These are phyloP conservation scores for Alca torda DNA, from an alignment of 2,797 vertebrate species.

Conservation along the genomic window DNA sequence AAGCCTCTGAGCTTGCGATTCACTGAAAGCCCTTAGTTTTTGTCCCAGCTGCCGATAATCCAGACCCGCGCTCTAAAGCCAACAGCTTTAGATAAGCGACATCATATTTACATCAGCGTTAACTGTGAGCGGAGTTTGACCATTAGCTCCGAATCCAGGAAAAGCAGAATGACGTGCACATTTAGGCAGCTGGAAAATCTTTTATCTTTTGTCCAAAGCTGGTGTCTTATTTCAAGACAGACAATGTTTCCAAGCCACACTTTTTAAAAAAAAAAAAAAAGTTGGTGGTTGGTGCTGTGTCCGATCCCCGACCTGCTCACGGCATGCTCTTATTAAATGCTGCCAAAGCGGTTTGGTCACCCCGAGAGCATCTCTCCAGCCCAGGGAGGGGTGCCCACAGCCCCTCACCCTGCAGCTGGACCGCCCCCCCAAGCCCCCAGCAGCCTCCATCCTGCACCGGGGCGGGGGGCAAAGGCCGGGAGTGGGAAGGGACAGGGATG, in stretches of 20 bases:
- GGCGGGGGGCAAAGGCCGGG: background rate
- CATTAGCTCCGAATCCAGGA: background rate
- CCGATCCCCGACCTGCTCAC: fast-evolving
- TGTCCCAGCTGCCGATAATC: fast-evolving
- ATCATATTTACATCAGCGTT: background rate
- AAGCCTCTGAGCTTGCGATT: background rate
- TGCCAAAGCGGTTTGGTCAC: background rate
- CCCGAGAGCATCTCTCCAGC: too few species aligned
- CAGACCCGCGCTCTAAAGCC: background rate
- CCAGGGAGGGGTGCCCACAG: too few species aligned
- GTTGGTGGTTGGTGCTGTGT: background rate
- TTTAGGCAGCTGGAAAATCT: background rate
- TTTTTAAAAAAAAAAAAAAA: background rate
- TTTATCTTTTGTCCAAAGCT: background rate
- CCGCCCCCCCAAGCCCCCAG: background rate
- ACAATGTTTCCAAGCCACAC: background rate
- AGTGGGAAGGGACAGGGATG: background rate
- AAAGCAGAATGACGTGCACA: background rate
- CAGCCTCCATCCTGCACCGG: background rate
- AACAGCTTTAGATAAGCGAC: background rate
- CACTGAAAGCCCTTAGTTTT: background rate
- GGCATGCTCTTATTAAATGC: fast-evolving
- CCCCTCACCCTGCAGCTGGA: background rate
- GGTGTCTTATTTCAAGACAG: background rate
- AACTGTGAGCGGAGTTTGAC: background rate